Evolutionary conservation across 2,888 invertebrate genomes (phyloP).

Genomic region (Leptinotarsa juncta): DNA sequence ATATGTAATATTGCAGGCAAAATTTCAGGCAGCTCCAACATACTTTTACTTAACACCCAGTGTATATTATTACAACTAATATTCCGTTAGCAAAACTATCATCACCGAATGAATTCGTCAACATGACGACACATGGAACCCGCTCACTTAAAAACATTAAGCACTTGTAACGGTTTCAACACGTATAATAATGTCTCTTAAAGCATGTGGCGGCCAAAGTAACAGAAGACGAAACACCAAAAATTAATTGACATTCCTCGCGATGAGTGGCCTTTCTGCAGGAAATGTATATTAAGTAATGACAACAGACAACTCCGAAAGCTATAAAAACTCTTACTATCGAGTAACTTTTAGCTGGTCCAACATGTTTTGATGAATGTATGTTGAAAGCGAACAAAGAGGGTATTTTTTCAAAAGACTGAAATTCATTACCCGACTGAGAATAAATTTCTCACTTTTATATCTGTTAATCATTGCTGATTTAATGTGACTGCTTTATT

Average conservation of each 20-base stretch:
- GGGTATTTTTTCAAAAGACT: too few species aligned
- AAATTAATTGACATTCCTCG: slow-evolving; percentile 24
- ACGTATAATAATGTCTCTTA: slow-evolving; percentile 10
- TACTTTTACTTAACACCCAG: too few species aligned
- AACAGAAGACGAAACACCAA: slow-evolving; percentile 20
- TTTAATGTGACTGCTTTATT: too few species aligned
- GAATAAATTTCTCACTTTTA: too few species aligned
- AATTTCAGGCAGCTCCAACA: too few species aligned
- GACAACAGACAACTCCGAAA: slow-evolving; percentile 14
- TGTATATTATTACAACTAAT: neutral
- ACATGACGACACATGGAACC: slow-evolving; percentile 12
- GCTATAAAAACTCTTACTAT: neutral
- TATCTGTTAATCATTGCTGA: too few species aligned
- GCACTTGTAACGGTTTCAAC: slow-evolving; percentile 20
- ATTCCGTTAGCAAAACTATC: slow-evolving; percentile 6
- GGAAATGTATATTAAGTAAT: slow-evolving; percentile 26
- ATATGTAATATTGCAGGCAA: too few species aligned
- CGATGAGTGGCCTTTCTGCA: slow-evolving; percentile 23
- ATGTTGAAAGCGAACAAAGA: too few species aligned
- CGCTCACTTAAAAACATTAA: slow-evolving; percentile 19
- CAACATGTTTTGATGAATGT: too few species aligned
- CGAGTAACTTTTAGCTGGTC: neutral
- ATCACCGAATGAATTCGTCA: slow-evolving; percentile 12
- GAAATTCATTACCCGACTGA: too few species aligned
- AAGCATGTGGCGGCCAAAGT: slow-evolving; percentile 18